phyloP scores from a whole-genome alignment of 2,888 invertebrate species.

The Cephus runcator region DNA sequence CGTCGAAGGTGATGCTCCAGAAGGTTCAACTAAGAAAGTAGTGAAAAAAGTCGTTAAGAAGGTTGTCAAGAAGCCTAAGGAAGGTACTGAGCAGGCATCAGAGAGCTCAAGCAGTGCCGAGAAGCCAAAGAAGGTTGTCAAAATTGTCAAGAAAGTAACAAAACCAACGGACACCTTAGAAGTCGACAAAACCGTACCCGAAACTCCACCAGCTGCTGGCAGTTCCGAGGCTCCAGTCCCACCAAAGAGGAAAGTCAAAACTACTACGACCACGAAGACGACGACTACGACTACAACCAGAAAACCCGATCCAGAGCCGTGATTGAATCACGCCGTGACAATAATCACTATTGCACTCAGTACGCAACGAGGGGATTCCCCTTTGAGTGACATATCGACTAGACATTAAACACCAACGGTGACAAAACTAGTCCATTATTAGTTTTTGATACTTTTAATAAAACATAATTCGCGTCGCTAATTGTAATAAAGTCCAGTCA shows the following conservation, averaged over 20 bases:
- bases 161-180: slow-evolving; percentile 54
- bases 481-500: not conserved
- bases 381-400: not conserved
- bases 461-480: slow-evolving; percentile 4
- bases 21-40: slow-evolving; percentile 54
- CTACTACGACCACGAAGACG: slow-evolving; percentile 10
- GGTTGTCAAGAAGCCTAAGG: slow-evolving; percentile 48
- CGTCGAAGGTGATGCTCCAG: slow-evolving; percentile 42
- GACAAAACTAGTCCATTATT: slow-evolving; percentile 35
- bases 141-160: slow-evolving; percentile 66
- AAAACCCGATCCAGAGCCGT: slow-evolving; percentile 46
- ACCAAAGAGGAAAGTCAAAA: slow-evolving; percentile 59
- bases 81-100: slow-evolving; percentile 39
- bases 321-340: slow-evolving; percentile 13
- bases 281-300: slow-evolving; percentile 31
- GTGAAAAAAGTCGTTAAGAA: slow-evolving; percentile 70
- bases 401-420: slow-evolving; percentile 8
- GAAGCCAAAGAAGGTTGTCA: slow-evolving; percentile 66
- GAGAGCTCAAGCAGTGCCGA: slow-evolving; percentile 32
- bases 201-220: slow-evolving; percentile 67
- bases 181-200: slow-evolving; percentile 64
- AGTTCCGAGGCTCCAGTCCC: slow-evolving; percentile 64
- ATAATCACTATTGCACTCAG: not conserved
- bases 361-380: not conserved
- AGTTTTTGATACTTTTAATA: slow-evolving; percentile 37